Evolutionary conservation across 2,888 invertebrate genomes (phyloP), one percentile per base, ranked within the genome.

Genomic region (Caenorhabditis doughertyi): DNA sequence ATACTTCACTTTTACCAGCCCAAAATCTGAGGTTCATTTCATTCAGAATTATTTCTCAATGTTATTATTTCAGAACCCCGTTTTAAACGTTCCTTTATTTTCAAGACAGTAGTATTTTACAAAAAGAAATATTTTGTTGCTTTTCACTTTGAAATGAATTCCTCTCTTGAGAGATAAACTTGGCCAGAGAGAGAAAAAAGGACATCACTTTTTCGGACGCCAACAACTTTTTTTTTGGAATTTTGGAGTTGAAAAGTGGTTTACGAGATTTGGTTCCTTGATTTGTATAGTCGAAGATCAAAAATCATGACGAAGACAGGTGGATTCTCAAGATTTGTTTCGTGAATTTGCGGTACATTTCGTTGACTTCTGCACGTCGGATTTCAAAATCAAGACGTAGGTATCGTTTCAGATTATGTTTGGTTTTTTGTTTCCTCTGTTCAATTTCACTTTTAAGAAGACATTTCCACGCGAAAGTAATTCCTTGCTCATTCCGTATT

Each of bases 131-230:
- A 21, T 23, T 21, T 49, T 65, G 29, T 51, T 29, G 23, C 65
- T 42, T 68, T 55, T 27, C 27, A 68, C 53, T 39, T 64, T 3
- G 18, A 56, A 74, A 74, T 74, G 55, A 47, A 74, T 74, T 74
- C 47, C 64, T 74, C 73, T 73, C 65, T 56, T 35, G 74, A 65
- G 65, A 29, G 29, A 58, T 58, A 56, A 32, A 58, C 47, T 47
- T 64, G 32, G 29, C 25, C 39, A 68, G 35, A 53, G 44, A 11
- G 25, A 21, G 67, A 67, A 51, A 56, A 11, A 39, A 21, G 67
- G 53, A 51, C 51, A 67, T 67, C 35, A 11, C 47, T 67, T 60
- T 32, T 64, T 47, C n/a, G 13, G 25, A 58, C 18, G 27, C 18
- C 58, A 23, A 60, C 21, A 21, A 18, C 7, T 23, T 21, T 27